Evolutionary conservation across 2,888 invertebrate species (phyloP).

Genomic region (Leucophenga maculata): DNA sequence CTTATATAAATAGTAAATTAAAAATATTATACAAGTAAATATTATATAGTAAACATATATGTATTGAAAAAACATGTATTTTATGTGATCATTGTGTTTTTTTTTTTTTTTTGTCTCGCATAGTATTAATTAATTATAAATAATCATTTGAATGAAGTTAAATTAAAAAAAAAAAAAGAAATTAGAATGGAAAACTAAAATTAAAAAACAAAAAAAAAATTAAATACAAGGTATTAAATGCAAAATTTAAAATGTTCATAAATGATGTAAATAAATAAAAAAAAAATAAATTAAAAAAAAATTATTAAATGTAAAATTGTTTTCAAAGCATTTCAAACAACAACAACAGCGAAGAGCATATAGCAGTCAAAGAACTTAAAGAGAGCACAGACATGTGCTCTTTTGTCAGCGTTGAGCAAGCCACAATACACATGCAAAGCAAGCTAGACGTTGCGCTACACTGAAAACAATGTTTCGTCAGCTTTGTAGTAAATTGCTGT

Average conservation of each 20-base stretch:
- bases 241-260: no score
- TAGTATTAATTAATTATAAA: conserved; percentile 27
- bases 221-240: no score
- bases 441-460: no score
- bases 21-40: conserved; percentile 52
- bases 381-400: no score
- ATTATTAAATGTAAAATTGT: no score
- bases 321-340: no score
- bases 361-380: no score
- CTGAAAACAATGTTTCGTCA: no score
- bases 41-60: conserved; percentile 3
- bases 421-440: no score
- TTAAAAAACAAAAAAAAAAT: background rate
- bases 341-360: no score
- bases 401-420: no score
- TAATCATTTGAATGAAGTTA: background rate
- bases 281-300: background rate
- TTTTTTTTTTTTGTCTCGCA: conserved; percentile 44
- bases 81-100: conserved; percentile 62
- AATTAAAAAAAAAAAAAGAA: conserved; percentile 1
- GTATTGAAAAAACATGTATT: conserved; percentile 55
- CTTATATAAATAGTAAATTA: conserved; percentile 41
- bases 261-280: background rate
- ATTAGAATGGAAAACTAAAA: background rate
- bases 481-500: no score